Evolutionary conservation across 2,113 vertebrate species (phyloP), one percentile per base, ranked within the genome.

Genomic region (Hemiprocne comata): DNA sequence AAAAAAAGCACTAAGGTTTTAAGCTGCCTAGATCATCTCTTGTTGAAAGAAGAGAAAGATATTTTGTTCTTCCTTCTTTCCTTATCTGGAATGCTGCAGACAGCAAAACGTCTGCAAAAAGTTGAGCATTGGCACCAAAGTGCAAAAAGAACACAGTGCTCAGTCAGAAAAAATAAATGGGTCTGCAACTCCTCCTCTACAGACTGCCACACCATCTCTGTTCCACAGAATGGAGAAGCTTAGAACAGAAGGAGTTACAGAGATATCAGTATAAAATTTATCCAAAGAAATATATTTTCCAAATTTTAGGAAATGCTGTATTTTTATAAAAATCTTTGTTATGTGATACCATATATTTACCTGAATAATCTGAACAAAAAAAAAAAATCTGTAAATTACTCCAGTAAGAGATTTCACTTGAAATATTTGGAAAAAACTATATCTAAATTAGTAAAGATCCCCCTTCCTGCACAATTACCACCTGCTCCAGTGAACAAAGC

Each of bases 11-110:
- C 96, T 97, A 97, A 97, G 94, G 95, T 98, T 98, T 98, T 96
- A 98, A 99, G 98, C 99, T 99, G 98, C 98, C 98, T 97, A 98
- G 85, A 95, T 96, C 90, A 97, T 95, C 95, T 98, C 89, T 97
- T 90, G 94, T 87, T 67, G 94, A 96, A 93, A 97, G 90, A 95
- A 89, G 94, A 90, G 73, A 90, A 83, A 79, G 10, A 19, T 25
- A 46, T 29, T 90, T 92, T 71, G 61, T 86, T 76, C 57, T 66
- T 93, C 86, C 78, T 82, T 95, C 95, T 95, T 95, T 93, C 89
- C 58, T 90, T 73, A 89, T 97, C 96, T 98, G 98, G 98, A 99
- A 99, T 98, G 98, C 96, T 92, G 96, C 96, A 95, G 96, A 97
- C 94, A 90, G 96, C 95, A 97, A 53, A 64, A 74, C 4, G 72